phyloP scores from a whole-genome alignment of 2,888 invertebrate genomes.

The Hirtodrosophila duncani region DNA sequence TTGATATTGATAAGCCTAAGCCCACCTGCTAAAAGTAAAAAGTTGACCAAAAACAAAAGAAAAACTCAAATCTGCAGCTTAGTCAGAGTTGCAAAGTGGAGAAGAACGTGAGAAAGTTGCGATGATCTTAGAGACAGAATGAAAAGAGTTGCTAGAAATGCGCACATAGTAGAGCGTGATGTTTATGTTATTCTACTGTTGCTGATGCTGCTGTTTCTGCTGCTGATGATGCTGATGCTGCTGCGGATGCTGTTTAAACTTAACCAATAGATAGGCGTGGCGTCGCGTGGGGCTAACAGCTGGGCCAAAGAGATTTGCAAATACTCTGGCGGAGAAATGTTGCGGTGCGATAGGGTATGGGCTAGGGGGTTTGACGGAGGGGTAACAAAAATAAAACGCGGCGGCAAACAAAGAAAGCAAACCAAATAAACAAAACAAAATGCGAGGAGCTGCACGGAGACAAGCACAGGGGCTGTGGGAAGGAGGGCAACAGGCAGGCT shows the following conservation, averaged over 20 bases:
- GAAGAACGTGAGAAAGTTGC: constrained; percentile 59
- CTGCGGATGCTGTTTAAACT: constrained; percentile 13
- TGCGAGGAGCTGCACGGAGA: constrained; percentile 22
- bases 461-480: constrained; percentile 1
- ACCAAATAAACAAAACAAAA: constrained; percentile 69
- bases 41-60: too few relatives aligned
- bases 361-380: too few relatives aligned
- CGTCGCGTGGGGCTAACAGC: constrained; percentile 44
- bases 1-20: constrained; percentile 14
- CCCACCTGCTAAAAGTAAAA: too few relatives aligned
- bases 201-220: constrained; percentile 1
- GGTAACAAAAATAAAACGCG: constrained; percentile 52
- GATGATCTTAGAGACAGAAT: constrained; percentile 6
- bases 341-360: too few relatives aligned
- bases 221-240: background rate
- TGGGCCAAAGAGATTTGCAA: constrained; percentile 55
- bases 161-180: constrained; percentile 24
- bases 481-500: constrained; percentile 6
- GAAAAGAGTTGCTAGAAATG: constrained; percentile 26
- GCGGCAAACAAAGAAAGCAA: constrained; percentile 63
- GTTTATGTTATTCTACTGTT: constrained; percentile 9
- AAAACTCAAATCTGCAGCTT: too few relatives aligned
- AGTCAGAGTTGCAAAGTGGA: constrained; percentile 45
- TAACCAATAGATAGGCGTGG: constrained; percentile 3
- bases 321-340: constrained; percentile 2